Evolutionary conservation across 2,797 vertebrate species (phyloP), one percentile per base, ranked within the genome.

Genomic region (Semaprochilodus insignis): DNA sequence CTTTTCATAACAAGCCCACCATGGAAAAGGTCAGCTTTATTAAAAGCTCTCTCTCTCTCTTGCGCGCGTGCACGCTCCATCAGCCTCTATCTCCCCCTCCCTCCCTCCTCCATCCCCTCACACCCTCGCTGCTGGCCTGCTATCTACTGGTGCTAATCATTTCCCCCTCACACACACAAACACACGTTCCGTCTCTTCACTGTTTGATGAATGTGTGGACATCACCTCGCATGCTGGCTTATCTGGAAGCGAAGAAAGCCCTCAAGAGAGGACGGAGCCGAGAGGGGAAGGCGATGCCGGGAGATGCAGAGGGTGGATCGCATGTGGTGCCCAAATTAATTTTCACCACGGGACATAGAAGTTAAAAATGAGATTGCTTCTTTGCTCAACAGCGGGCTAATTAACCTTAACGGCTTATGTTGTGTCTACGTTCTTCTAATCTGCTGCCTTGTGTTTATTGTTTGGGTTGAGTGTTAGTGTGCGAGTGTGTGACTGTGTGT

Each of bases 1-100:
- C 86, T 63, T 81, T 81, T 69, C 75, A 48, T 78, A 88, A 90
- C 85, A 86, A 87, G 86, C 77, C 10, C 25, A 65, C 14, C 62
- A 57, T 44, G 52, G 79, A 77, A 90, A 91, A 92, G 85, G 91
- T 89, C 89, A 91, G 72, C 77, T 85, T 84, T 85, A 85, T 88
- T 85, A 83, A 87, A 83, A 83, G 77, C 59, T 77, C 76, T 78
- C 57, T 82, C 51, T 71, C 74, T 81, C 52, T 82, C 74, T 81
- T 48, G 80, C 73, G 3, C 1, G 31, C 31, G 31, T 31, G 31
- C 31, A 25, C 40, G 85, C 79, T 59, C 67, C 80, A 34, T 59
- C 66, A 34, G 44, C 55, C 72, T 70, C 52, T 57, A 74, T 44
- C 65, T 44, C 6, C 17, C 13, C 27, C n/a, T 4, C 67, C 69